Conservation (phyloP, 2,113 vertebrate genomes). For the Odocoileus hemionus region DNA sequence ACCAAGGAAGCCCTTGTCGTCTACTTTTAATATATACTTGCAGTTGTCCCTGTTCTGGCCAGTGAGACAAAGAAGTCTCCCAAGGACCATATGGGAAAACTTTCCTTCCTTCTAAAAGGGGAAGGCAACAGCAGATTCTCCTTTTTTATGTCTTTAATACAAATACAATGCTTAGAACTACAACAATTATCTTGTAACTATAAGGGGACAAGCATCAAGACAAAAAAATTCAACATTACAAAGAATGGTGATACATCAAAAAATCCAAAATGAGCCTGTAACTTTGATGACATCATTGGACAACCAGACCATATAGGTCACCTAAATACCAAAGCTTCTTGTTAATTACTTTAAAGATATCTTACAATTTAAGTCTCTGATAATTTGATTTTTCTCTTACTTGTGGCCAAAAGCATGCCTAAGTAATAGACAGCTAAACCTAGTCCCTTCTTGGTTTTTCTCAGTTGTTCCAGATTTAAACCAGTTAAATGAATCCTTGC, state of each 20-base stretch:
- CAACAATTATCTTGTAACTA: not conserved
- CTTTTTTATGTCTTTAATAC: not conserved
- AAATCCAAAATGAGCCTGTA: not conserved
- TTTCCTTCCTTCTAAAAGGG: not conserved
- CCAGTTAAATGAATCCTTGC: not conserved
- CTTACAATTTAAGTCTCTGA: not conserved
- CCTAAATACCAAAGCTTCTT: not conserved
- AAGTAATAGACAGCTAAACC: not conserved
- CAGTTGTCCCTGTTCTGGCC: not conserved
- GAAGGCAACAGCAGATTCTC: not conserved
- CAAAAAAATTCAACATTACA: not conserved
- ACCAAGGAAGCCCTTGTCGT: not conserved
- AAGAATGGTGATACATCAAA: not conserved
- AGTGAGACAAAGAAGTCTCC: not conserved
- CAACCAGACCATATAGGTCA: not conserved
- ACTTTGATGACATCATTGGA: not conserved
- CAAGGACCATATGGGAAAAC: not conserved
- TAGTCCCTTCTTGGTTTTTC: not conserved
- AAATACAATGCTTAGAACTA: not conserved
- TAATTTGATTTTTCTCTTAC: not conserved
- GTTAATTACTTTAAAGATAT: not conserved
- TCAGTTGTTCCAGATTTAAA: not conserved
- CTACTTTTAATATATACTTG: not conserved
- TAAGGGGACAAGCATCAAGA: not conserved
- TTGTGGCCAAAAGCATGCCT: not conserved